Evolutionary conservation across 2,113 vertebrate genomes (phyloP), one percentile per base, ranked within the genome.

Genomic region (Cynocephalus volans): DNA sequence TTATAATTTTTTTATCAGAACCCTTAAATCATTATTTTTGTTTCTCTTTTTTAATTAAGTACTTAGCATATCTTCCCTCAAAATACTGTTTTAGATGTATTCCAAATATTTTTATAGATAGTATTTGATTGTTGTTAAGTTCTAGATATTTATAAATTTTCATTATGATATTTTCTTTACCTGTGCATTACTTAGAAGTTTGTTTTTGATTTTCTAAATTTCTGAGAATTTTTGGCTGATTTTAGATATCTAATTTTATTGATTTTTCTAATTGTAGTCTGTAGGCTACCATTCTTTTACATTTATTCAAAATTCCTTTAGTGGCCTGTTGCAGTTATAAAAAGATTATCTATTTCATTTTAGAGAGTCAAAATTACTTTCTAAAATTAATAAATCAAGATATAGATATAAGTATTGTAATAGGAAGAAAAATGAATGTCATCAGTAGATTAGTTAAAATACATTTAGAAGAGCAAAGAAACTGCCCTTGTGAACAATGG

Each of bases 211-310:
- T 83, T 94, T 77, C 36, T 75, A 69, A 62, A 58, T 92, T 93
- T 84, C 4, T 72, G 48, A 69, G 3, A 77, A 60, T 62, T 58
- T 17, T 86, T 69, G 23, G 0, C 15, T 77, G 73, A 7, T 52
- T 70, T 65, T 21, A 45, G n/a, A n/a, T 86, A 97, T 97, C 11
- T 58, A 92, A 69, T 87, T 92, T 60, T 76, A n/a, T 41, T 64
- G 19, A 36, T 54, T 75, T 93, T 95, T 84, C 13, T 70, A n/a
- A 64, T 67, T 72, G 5, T 8, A 75, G 7, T 28, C 15, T 72
- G 0, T 67, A 79, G 6, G 17, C 11, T 84, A 70, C 24, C 1
- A 31, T 65, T 75, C 69, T 76, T 90, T 96, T 64, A 3, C n/a
- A 41, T 72, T 79, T 77, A 18, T 76, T 84, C 11, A 73, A 50